phyloP scores from a whole-genome alignment of 2,113 vertebrate genomes.

The Zosterops borbonicus region DNA sequence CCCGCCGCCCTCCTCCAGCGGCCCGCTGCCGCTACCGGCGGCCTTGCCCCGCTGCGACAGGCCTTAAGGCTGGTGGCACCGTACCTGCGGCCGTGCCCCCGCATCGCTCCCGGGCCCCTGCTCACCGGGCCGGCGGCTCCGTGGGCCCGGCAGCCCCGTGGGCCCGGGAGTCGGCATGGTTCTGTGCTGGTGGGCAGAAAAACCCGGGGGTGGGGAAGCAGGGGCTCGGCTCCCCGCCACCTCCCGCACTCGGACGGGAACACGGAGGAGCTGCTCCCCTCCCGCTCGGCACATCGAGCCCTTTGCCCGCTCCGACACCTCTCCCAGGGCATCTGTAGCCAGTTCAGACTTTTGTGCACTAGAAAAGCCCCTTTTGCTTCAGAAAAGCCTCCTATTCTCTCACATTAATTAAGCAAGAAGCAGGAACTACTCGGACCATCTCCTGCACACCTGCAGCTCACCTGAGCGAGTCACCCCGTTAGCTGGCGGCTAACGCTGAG shows the following conservation, averaged over 20 bases:
- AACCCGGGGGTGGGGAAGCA: background rate
- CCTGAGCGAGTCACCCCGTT: background rate
- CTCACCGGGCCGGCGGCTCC: background rate
- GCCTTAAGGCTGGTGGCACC: background rate
- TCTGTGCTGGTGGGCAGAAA: background rate
- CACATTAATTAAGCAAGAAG: background rate
- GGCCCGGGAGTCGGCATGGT: background rate
- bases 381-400: background rate
- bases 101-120: background rate
- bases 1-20: too few species aligned
- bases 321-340: background rate
- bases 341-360: background rate
- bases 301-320: background rate
- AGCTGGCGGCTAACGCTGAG: background rate
- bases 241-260: background rate
- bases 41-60: background rate
- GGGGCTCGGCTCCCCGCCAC: background rate
- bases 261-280: background rate
- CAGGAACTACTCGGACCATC: background rate
- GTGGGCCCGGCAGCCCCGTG: background rate
- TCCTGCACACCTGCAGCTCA: background rate
- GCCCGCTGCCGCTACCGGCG: background rate
- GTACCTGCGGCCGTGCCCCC: background rate
- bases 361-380: background rate
- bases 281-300: background rate